Conservation (phyloP, 2,888 invertebrate genomes). For the Leptopilina syphax region DNA sequence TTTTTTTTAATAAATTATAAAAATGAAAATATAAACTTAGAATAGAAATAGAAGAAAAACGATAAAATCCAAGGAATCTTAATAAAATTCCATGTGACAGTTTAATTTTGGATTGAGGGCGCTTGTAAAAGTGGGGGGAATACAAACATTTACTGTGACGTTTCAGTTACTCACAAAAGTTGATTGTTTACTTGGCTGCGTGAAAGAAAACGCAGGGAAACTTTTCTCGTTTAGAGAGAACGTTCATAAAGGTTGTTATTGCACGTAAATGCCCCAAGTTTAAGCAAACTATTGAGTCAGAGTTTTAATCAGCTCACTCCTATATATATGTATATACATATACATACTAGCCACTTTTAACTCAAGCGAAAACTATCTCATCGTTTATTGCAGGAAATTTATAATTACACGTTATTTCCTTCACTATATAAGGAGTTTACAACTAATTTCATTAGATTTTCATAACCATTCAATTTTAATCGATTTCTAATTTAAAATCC, state of each 20-base stretch:
- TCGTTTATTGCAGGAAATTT: slow-evolving; percentile 3
- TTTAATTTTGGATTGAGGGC: background rate
- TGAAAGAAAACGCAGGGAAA: slow-evolving; percentile 33
- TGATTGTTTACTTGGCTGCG: slow-evolving; percentile 21
- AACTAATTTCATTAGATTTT: background rate
- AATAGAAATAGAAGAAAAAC: too few relatives aligned
- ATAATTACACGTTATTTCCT: background rate
- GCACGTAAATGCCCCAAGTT: slow-evolving; percentile 38
- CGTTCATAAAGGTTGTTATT: slow-evolving; percentile 20
- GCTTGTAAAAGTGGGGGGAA: background rate
- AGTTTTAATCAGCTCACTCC: slow-evolving; percentile 24
- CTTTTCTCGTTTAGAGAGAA: slow-evolving; percentile 30
- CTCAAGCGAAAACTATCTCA: slow-evolving; percentile 5
- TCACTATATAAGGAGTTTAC: background rate
- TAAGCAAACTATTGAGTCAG: slow-evolving; percentile 25
- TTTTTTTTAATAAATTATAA: too few relatives aligned
- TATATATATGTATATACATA: background rate
- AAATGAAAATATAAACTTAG: too few relatives aligned
- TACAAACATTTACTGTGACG: slow-evolving; percentile 11
- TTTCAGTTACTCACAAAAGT: slow-evolving; percentile 12
- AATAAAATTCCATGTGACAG: background rate
- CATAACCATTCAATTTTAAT: background rate
- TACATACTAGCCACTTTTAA: slow-evolving; percentile 13
- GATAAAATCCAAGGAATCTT: background rate
- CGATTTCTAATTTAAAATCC: too few relatives aligned